A percentile compares a stretch with the other conserved stretches of the same genome.
Evolutionary conservation across 2,888 invertebrate genomes (phyloP).

Genomic region (Dynastes tityus): DNA sequence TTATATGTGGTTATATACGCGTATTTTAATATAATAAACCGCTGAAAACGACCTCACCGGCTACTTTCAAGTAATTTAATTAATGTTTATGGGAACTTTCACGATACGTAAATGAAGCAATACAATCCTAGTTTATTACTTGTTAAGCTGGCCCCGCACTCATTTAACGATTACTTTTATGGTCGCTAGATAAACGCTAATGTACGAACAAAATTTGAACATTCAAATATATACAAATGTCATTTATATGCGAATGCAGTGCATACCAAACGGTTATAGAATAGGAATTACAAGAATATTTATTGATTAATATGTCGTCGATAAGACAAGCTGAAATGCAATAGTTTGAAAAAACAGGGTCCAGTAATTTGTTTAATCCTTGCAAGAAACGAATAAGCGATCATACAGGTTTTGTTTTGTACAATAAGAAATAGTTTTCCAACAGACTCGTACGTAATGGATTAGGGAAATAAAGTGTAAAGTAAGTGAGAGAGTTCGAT

Average conservation of each 20-base stretch:
- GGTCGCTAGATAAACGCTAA: conserved; percentile 16
- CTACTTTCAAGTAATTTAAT: conserved; percentile 15
- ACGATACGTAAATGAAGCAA: conserved; percentile 36
- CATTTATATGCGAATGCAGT: conserved; percentile 10
- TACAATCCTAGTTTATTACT: conserved; percentile 23
- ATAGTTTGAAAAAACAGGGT: background rate
- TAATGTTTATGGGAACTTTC: conserved; percentile 29
- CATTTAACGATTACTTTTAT: conserved; percentile 30
- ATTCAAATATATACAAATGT: conserved; percentile 30
- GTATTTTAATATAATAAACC: background rate
- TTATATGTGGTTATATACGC: too few relatives aligned
- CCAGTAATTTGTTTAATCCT: background rate
- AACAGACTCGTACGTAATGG: too few relatives aligned
- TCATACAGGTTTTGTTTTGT: too few relatives aligned
- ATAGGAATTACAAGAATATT: conserved; percentile 17
- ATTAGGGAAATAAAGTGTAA: too few relatives aligned
- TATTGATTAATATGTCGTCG: conserved; percentile 6
- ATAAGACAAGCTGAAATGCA: background rate
- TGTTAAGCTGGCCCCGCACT: conserved; percentile 19
- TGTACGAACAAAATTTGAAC: conserved; percentile 33
- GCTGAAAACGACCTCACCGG: background rate
- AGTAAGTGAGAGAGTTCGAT: background rate
- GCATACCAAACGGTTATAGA: conserved; percentile 18
- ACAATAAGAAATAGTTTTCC: too few relatives aligned
- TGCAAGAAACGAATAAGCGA: background rate